A percentile compares a stretch with the other conserved stretches of the same genome.
Evolutionary conservation across 2,888 invertebrate genomes (phyloP).

Genomic region (Drosophila longiperda): DNA sequence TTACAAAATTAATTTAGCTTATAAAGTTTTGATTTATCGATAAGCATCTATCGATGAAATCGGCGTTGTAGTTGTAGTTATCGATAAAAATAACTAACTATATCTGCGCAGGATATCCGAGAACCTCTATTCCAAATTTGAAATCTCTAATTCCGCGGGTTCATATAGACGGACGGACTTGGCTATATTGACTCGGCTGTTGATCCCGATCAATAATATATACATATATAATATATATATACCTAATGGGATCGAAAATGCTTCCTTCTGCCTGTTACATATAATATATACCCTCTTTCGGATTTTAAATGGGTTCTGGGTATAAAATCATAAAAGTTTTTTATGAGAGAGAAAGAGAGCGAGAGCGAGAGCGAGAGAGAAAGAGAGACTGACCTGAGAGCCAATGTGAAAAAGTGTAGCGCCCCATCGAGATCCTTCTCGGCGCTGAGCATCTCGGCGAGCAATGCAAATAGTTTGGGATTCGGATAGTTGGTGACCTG

Average conservation of each 20-base stretch:
- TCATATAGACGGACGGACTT: too few species aligned
- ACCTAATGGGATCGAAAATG: too few species aligned
- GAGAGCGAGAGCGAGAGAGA: background rate
- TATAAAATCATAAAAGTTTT: background rate
- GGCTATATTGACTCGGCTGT: too few species aligned
- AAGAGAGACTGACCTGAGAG: slow-evolving; percentile 73
- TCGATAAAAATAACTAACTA: background rate
- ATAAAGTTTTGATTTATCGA: background rate
- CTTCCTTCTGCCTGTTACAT: too few species aligned
- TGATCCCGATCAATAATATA: too few species aligned
- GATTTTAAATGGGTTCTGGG: too few species aligned
- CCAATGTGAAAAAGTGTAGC: slow-evolving; percentile 83
- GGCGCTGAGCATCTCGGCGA: slow-evolving; percentile 80
- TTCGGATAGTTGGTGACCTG: slow-evolving; percentile 86
- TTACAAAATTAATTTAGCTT: background rate
- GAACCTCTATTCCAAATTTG: too few species aligned
- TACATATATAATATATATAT: too few species aligned
- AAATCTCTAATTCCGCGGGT: too few species aligned
- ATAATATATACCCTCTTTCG: too few species aligned
- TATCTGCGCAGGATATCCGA: too few species aligned
- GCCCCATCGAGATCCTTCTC: slow-evolving; percentile 82
- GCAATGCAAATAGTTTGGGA: slow-evolving; percentile 80
- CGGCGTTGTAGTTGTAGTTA: too few species aligned
- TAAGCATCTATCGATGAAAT: background rate
- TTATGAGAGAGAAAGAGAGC: background rate